phyloP scores from a whole-genome alignment of 2,797 vertebrate species.

The Stomatorhinus walkeri region DNA sequence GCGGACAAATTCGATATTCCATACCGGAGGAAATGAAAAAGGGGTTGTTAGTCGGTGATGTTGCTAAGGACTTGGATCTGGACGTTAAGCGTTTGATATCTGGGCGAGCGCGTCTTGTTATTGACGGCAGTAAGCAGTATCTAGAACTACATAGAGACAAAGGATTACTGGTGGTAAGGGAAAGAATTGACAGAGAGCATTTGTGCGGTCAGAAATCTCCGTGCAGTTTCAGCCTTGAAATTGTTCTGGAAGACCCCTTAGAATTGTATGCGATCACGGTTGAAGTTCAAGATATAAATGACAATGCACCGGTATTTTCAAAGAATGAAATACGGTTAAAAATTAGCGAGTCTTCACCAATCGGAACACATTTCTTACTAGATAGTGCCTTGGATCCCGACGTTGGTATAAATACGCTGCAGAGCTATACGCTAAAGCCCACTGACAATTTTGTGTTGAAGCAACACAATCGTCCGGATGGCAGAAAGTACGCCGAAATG shows the following conservation, averaged over 20 bases:
- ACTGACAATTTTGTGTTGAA: slow-evolving; percentile 48
- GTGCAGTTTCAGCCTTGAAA: slow-evolving; percentile 55
- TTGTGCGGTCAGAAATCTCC: slow-evolving; percentile 43
- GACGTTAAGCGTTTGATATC: slow-evolving; percentile 25
- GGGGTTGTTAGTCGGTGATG: slow-evolving; percentile 40
- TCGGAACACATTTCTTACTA: slow-evolving; percentile 47
- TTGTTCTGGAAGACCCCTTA: slow-evolving; percentile 60
- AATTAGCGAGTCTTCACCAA: slow-evolving; percentile 43
- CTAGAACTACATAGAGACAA: slow-evolving; percentile 45
- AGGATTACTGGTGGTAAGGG: slow-evolving; percentile 39
- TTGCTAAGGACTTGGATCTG: slow-evolving; percentile 43
- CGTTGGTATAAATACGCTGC: slow-evolving; percentile 49
- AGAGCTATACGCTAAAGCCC: slow-evolving; percentile 45
- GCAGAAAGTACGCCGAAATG: slow-evolving; percentile 48
- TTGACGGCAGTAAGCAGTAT: slow-evolving; percentile 33
- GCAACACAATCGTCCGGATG: slow-evolving; percentile 27
- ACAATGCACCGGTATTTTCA: slow-evolving; percentile 58
- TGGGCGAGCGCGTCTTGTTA: slow-evolving; percentile 45
- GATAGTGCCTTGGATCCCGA: slow-evolving; percentile 59
- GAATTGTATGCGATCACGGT: slow-evolving; percentile 56
- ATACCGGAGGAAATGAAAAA: slow-evolving; percentile 27
- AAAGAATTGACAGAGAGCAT: slow-evolving; percentile 47
- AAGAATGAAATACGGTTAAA: slow-evolving; percentile 49
- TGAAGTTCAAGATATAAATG: slow-evolving; percentile 60
- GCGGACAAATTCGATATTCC: slow-evolving; percentile 24